Base-by-base conservation (phyloP, 2,113 vertebrate species). In the Nothobranchius furzeri region DNA sequence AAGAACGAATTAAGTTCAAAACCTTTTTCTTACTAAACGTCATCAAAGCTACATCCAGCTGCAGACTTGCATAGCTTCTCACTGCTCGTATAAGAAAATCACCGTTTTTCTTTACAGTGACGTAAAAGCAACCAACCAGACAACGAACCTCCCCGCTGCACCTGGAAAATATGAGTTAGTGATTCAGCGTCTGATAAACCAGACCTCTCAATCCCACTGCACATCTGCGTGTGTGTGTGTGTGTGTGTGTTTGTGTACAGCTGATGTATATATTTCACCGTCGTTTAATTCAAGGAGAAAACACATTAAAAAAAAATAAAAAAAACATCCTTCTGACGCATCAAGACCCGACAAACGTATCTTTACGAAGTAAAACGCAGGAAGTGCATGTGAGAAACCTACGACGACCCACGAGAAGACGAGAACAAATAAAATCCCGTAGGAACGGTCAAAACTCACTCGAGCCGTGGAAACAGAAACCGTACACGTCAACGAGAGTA, bases 161-260 rank as follows among this genome's bases (percentile, higher is more conserved):
- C 13, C 56, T 56, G 9, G 1, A 60, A 15, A 46, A 64, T 30
- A 30, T 52, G 52, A 46, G 3, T 7, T 20, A 3, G 37, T 15
- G 8, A 37, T 12, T 11, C 1, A 9, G 35, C 12, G 30, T 24
- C 9, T 65, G 35, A 51, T 56, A 37, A 57, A 62, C 73, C 62
- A 52, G 81, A 61, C 73, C 65, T 78, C 36, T 66, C 63, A 60
- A 79, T 48, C 71, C 64, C 64, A 72, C 74, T 37, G 43, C 45
- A 73, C 53, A 84, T 83, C 70, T 88, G 85, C 84, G 86, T 81
- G 90, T 88, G 56, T 90, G 88, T 88, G 84, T 90, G 88, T 88
- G 84, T 20, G 20, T 20, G 85, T 85, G 86, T 81, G 90, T 88
- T 59, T 90, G 88, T 88, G 84, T 85, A 73, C 81, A 90, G 71